Evolutionary conservation across 2,113 vertebrate genomes (phyloP).

Genomic region (Callopanchax toddi): DNA sequence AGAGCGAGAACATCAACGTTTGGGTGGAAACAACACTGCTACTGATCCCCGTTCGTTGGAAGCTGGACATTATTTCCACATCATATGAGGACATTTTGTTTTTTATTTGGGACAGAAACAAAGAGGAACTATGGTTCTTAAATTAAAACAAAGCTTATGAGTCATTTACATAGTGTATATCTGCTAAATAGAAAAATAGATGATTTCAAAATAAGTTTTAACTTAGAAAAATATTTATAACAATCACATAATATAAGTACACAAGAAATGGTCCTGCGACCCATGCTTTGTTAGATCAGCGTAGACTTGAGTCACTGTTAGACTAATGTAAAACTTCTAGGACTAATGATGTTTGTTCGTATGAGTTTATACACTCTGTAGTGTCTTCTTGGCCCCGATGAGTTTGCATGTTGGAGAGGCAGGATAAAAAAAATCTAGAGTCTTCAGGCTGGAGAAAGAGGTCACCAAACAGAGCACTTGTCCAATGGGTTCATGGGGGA

Average conservation of each 20-base stretch:
- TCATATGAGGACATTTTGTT: constrained; percentile 5
- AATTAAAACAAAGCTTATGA: constrained; percentile 20
- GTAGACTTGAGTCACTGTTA: constrained; percentile 11
- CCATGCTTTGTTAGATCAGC: constrained; percentile 29
- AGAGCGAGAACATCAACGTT: constrained; percentile 10
- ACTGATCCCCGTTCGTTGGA: constrained; percentile 31
- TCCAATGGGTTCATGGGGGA: constrained; percentile 92
- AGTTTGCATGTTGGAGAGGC: background rate
- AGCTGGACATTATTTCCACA: constrained; percentile 1
- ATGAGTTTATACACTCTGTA: background rate
- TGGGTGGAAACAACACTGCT: constrained; percentile 29
- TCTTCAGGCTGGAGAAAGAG: constrained; percentile 1
- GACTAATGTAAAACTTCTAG: background rate
- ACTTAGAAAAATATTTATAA: constrained; percentile 72
- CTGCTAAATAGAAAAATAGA: constrained; percentile 73
- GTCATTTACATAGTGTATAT: constrained; percentile 26
- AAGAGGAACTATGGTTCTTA: background rate
- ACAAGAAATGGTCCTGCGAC: constrained; percentile 27
- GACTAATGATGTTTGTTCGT: background rate
- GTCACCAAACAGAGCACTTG: constrained; percentile 97
- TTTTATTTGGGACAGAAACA: constrained; percentile 12
- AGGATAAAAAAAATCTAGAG: constrained; percentile 8
- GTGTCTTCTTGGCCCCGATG: constrained; percentile 10
- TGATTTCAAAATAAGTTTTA: constrained; percentile 67
- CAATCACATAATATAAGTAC: constrained; percentile 60